Conservation (phyloP, 2,888 invertebrate genomes). For the Cephus rjabovi region DNA sequence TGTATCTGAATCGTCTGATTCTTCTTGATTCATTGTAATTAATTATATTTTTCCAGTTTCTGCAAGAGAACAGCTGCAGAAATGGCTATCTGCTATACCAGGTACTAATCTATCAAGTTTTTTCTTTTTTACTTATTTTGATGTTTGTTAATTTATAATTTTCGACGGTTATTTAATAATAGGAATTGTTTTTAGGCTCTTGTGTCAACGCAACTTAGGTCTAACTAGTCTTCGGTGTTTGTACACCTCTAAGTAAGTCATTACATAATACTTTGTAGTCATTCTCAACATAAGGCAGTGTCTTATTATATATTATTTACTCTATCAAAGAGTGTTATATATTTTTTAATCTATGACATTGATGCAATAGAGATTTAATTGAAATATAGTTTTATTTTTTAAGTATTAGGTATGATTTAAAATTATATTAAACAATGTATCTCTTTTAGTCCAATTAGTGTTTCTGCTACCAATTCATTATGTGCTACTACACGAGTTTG, state of each 20-base stretch:
- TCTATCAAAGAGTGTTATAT: background rate
- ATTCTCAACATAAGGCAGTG: slow-evolving; percentile 14
- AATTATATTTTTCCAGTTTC: background rate
- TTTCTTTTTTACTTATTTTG: background rate
- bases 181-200: slow-evolving; percentile 38
- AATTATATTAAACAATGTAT: slow-evolving; percentile 16
- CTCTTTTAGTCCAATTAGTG: slow-evolving; percentile 23
- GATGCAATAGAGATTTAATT: background rate
- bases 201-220: slow-evolving; percentile 43
- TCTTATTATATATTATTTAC: slow-evolving; percentile 10
- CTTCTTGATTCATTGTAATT: background rate
- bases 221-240: slow-evolving; percentile 43
- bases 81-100: slow-evolving; percentile 51
- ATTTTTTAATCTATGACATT: background rate
- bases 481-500: slow-evolving; percentile 33
- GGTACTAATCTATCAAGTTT: slow-evolving; percentile 31
- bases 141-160: slow-evolving; percentile 8
- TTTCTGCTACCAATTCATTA: slow-evolving; percentile 24
- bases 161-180: slow-evolving; percentile 9
- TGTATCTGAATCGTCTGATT: background rate
- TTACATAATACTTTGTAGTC: slow-evolving; percentile 37
- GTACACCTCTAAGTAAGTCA: slow-evolving; percentile 48
- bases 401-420: background rate
- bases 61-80: slow-evolving; percentile 11
- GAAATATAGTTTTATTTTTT: background rate